Evolutionary conservation across 2,888 invertebrate species (phyloP).

Genomic region (Himalopsyche japonica): DNA sequence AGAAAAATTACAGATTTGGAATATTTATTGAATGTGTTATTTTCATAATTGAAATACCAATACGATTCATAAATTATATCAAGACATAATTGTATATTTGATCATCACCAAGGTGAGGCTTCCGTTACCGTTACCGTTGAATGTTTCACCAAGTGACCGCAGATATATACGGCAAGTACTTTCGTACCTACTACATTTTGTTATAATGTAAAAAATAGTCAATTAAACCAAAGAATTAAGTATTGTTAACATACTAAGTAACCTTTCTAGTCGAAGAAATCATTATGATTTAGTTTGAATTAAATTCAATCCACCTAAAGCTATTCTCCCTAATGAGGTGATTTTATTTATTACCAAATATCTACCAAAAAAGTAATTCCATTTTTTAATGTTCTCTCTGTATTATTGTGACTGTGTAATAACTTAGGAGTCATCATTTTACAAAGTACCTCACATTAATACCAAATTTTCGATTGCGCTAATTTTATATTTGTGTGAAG

Average conservation of each 20-base stretch:
- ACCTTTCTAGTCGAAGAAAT: not conserved
- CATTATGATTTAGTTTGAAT: not conserved
- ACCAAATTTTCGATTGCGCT: too few species aligned
- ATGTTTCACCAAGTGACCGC: too few species aligned
- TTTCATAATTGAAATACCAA: too few species aligned
- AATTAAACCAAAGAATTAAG: not conserved
- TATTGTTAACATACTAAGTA: not conserved
- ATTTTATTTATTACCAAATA: not conserved
- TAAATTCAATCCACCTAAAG: not conserved
- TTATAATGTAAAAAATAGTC: not conserved
- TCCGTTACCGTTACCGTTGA: too few species aligned
- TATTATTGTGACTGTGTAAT: not conserved
- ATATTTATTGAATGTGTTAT: too few species aligned
- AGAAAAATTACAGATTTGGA: too few species aligned
- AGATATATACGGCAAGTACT: not conserved
- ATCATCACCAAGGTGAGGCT: too few species aligned
- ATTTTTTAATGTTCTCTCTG: not conserved
- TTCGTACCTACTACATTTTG: not conserved
- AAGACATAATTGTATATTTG: too few species aligned
- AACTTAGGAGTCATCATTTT: too few species aligned
- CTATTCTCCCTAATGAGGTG: not conserved
- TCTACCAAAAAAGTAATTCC: not conserved
- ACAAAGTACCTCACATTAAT: too few species aligned
- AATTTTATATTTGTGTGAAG: too few species aligned
- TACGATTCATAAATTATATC: too few species aligned